Percentiles rank a stretch among this genome's conserved stretches.
Conservation (phyloP, 2,888 invertebrate species). For the Polietes domitor region DNA sequence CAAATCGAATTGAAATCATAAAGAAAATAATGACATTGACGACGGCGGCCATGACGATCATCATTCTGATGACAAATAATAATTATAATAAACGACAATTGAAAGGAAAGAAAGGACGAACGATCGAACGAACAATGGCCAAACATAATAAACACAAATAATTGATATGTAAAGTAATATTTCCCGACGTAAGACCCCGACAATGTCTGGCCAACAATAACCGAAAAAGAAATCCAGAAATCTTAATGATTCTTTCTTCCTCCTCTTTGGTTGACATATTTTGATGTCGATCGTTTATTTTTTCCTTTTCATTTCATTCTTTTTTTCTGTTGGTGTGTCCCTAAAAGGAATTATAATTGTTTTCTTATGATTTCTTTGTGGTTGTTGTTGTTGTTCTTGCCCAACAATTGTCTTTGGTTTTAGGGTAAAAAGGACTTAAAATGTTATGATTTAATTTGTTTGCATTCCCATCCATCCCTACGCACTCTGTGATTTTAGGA, state of each 20-base stretch:
- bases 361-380: not conserved
- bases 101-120: slow-evolving; percentile 29
- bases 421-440: slow-evolving; percentile 52
- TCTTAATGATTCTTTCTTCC: slow-evolving; percentile 61
- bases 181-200: slow-evolving; percentile 65
- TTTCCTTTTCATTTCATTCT: slow-evolving; percentile 3
- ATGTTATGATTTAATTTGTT: slow-evolving; percentile 20
- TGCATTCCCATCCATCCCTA: not conserved
- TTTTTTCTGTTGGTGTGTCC: slow-evolving; percentile 1
- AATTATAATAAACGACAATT: slow-evolving; percentile 37
- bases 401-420: slow-evolving; percentile 48
- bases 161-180: slow-evolving; percentile 81
- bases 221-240: slow-evolving; percentile 17
- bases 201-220: slow-evolving; percentile 35
- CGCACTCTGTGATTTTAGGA: no score
- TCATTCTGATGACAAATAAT: slow-evolving; percentile 43
- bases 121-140: slow-evolving; percentile 33
- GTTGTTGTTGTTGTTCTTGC: slow-evolving; percentile 55
- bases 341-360: slow-evolving; percentile 27
- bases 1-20: slow-evolving; percentile 24
- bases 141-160: slow-evolving; percentile 75
- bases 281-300: slow-evolving; percentile 26
- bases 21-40: slow-evolving; percentile 27
- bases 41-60: slow-evolving; percentile 14
- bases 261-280: slow-evolving; percentile 67